Percentiles rank a stretch among this genome's conserved stretches.
These are phyloP conservation scores for Maccullochella peelii DNA, from an alignment of 2,113 vertebrate species.

Conservation along the genomic window DNA sequence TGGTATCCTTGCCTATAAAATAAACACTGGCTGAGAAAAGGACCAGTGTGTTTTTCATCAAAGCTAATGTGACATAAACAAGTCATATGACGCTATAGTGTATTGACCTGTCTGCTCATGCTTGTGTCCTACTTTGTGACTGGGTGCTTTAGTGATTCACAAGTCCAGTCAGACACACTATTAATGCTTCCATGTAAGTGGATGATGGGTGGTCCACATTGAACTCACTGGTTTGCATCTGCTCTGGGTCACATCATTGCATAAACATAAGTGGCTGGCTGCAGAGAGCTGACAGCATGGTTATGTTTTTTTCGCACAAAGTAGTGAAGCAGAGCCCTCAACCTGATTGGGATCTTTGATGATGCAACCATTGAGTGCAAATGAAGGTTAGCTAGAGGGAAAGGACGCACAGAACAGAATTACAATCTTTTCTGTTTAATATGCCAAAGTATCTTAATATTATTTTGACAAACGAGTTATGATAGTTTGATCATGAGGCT, in stretches of 20 bases:
- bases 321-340: background rate
- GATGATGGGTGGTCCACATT: constrained; percentile 34
- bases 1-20: constrained; percentile 32
- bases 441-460: constrained; percentile 5
- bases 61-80: constrained; percentile 6
- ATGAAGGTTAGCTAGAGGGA: constrained; percentile 37
- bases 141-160: constrained; percentile 31
- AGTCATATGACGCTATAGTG: background rate
- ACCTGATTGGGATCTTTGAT: constrained; percentile 40
- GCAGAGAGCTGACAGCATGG: constrained; percentile 21
- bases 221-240: constrained; percentile 14
- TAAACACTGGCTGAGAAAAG: constrained; percentile 6
- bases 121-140: constrained; percentile 30
- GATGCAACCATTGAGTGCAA: constrained; percentile 37
- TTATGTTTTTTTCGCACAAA: constrained; percentile 33
- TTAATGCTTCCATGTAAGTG: constrained; percentile 14
- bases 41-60: background rate
- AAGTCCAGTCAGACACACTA: constrained; percentile 15
- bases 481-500: constrained; percentile 23
- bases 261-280: constrained; percentile 45
- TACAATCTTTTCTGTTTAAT: constrained; percentile 24
- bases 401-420: constrained; percentile 24
- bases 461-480: constrained; percentile 11
- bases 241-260: constrained; percentile 35
- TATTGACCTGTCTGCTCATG: constrained; percentile 33